Evolutionary conservation across 2,113 vertebrate genomes (phyloP).

Genomic region (Scortum barcoo): DNA sequence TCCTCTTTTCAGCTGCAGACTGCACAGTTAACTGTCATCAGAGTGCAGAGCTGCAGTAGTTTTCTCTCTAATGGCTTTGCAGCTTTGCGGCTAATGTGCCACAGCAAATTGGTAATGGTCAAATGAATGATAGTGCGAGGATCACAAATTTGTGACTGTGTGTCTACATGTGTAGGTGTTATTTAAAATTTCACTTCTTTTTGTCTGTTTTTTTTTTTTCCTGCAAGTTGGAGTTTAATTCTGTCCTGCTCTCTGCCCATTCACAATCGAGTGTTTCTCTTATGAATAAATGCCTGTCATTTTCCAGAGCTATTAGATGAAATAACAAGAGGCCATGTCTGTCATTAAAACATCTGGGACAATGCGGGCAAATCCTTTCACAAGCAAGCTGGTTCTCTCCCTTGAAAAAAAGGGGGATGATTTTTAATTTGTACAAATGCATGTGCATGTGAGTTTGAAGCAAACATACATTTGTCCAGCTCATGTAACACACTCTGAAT

Average conservation of each 20-base stretch:
- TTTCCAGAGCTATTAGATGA: conserved; percentile 20
- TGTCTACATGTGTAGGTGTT: conserved; percentile 21
- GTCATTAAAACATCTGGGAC: conserved; percentile 52
- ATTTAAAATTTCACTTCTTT: background rate
- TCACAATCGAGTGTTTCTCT: conserved; percentile 16
- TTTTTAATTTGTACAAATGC: background rate
- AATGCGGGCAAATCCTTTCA: conserved; percentile 46
- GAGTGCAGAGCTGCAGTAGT: conserved; percentile 47
- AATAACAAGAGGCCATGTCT: conserved; percentile 13
- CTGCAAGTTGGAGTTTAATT: background rate
- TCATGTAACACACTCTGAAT: background rate
- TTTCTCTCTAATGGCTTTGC: conserved; percentile 54
- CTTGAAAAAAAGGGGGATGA: background rate
- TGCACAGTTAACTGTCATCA: conserved; percentile 49
- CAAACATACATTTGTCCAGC: background rate
- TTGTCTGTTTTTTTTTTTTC: background rate
- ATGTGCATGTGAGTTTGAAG: background rate
- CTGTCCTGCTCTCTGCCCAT: conserved; percentile 12
- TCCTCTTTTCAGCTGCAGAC: conserved; percentile 37
- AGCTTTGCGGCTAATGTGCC: conserved; percentile 53
- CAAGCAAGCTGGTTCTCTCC: conserved; percentile 43
- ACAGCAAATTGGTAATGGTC: conserved; percentile 56
- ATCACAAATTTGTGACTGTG: conserved; percentile 41
- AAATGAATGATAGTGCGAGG: conserved; percentile 64
- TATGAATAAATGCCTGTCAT: conserved; percentile 35